Conservation (phyloP, 2,888 invertebrate genomes). For the Carterocephalus palaemon region DNA sequence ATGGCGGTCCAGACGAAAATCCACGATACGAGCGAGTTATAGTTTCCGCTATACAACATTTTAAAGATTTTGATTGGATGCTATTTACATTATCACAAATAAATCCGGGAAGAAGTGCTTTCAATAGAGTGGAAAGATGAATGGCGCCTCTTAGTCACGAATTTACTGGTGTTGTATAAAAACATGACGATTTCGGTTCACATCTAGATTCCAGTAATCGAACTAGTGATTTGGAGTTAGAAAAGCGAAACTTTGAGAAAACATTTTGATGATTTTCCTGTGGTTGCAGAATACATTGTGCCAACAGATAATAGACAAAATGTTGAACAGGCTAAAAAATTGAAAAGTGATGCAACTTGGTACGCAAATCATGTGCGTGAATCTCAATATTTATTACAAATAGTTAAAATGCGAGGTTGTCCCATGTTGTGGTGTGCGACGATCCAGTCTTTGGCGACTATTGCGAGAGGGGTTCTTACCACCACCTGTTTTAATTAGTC, state of each 20-base stretch:
- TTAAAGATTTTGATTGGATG: slow-evolving; percentile 34
- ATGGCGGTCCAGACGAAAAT: slow-evolving; percentile 23
- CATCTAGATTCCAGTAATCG: slow-evolving; percentile 22
- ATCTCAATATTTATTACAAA: slow-evolving; percentile 30
- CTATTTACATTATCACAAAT: slow-evolving; percentile 25
- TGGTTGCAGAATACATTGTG: slow-evolving; percentile 27
- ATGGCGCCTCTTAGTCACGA: slow-evolving; percentile 29
- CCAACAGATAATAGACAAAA: slow-evolving; percentile 25
- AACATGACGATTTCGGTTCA: slow-evolving; percentile 17
- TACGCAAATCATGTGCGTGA: slow-evolving; percentile 29
- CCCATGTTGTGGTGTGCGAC: slow-evolving; percentile 25
- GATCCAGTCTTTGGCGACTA: slow-evolving; percentile 29
- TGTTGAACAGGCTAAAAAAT: slow-evolving; percentile 23
- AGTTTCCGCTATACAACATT: slow-evolving; percentile 27
- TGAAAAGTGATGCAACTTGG: slow-evolving; percentile 39
- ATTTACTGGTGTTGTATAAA: slow-evolving; percentile 20
- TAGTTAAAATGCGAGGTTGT: slow-evolving; percentile 30
- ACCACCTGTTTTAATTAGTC: slow-evolving; percentile 31
- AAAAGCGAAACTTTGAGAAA: slow-evolving; percentile 23
- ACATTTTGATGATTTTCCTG: slow-evolving; percentile 26
- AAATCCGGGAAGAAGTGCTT: slow-evolving; percentile 28
- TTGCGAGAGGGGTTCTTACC: slow-evolving; percentile 29
- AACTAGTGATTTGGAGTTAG: slow-evolving; percentile 18
- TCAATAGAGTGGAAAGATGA: slow-evolving; percentile 28
- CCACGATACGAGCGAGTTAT: slow-evolving; percentile 25